Percentiles rank a stretch among this genome's conserved stretches.
Evolutionary conservation across 1,140 invertebrate genomes (phyloP).

Genomic region (Drosophila jambulina): DNA sequence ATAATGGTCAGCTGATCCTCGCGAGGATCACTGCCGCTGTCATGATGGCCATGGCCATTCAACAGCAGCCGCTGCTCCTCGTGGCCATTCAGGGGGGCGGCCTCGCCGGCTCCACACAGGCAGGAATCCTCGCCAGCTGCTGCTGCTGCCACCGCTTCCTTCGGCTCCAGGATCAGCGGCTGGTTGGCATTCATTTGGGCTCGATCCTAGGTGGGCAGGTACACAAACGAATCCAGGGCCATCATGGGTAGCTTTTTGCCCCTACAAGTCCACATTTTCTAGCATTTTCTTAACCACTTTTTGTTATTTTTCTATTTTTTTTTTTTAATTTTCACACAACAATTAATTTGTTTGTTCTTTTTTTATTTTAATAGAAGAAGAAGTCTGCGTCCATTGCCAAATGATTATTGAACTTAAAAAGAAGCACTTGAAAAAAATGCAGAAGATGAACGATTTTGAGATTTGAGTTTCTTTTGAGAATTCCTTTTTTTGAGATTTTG

Average conservation of each 20-base stretch:
- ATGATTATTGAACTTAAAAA: slow-evolving; percentile 19
- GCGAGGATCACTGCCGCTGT: slow-evolving; percentile 18
- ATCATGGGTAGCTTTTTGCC: slow-evolving; percentile 31
- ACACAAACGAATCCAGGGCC: slow-evolving; percentile 47
- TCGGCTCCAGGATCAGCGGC: slow-evolving; percentile 36
- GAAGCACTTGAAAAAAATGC: slow-evolving; percentile 35
- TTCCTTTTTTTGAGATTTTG: not conserved
- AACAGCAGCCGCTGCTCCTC: slow-evolving; percentile 20
- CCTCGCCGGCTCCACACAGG: not conserved
- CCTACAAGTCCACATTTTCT: slow-evolving; percentile 26
- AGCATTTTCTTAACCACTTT: slow-evolving; percentile 15
- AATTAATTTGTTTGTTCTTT: not conserved
- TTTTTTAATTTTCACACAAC: not conserved
- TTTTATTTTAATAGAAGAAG: slow-evolving; percentile 20
- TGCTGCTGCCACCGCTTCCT: slow-evolving; percentile 17
- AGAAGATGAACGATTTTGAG: slow-evolving; percentile 19
- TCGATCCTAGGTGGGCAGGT: slow-evolving; percentile 55
- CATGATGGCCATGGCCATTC: slow-evolving; percentile 20
- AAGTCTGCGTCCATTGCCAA: slow-evolving; percentile 56
- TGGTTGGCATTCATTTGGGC: slow-evolving; percentile 47
- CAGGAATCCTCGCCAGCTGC: slow-evolving; percentile 9
- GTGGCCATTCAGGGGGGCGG: slow-evolving; percentile 21
- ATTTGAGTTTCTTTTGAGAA: not conserved
- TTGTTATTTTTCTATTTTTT: not conserved
- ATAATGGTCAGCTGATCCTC: slow-evolving; percentile 71